Percentiles rank a stretch among this genome's conserved stretches.
Evolutionary conservation across 1,140 invertebrate species (phyloP).

Genomic region (Ceratina calcarata): DNA sequence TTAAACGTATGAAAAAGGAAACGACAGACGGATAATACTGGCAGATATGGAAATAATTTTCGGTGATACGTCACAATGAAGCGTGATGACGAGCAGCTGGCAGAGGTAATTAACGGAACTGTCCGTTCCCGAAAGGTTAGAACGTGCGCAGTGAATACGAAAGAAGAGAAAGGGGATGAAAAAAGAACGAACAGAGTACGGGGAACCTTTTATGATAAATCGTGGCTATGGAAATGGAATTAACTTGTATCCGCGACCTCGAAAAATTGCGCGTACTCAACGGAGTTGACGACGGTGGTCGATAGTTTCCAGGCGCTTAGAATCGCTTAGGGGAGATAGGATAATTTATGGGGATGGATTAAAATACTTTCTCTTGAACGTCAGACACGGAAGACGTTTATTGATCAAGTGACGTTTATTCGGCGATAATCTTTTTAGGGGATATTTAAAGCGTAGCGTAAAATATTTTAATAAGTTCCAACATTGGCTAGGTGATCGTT

Average conservation of each 20-base stretch:
- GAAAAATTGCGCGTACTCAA: not conserved
- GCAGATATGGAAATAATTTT: not conserved
- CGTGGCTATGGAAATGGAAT: slow-evolving; percentile 1
- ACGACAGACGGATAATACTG: not conserved
- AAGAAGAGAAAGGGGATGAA: too few species aligned
- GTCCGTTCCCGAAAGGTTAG: not conserved
- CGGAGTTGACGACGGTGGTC: not conserved
- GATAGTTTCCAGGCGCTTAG: not conserved
- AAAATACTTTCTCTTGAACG: not conserved
- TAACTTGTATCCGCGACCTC: slow-evolving; percentile 11
- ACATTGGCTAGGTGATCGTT: too few species aligned
- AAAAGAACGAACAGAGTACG: too few species aligned
- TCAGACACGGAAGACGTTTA: not conserved
- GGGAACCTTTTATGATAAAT: not conserved
- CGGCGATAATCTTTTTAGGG: not conserved
- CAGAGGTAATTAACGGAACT: not conserved
- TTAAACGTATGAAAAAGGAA: not conserved
- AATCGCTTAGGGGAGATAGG: not conserved
- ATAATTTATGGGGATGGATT: not conserved
- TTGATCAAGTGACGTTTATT: not conserved
- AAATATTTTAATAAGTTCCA: not conserved
- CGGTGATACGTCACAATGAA: slow-evolving; percentile 3
- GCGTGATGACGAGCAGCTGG: not conserved
- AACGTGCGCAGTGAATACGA: too few species aligned
- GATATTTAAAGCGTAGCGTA: not conserved